Evolutionary conservation across 1,140 invertebrate genomes (phyloP), one percentile per base, ranked within the genome.

Genomic region (Sinella curviseta): DNA sequence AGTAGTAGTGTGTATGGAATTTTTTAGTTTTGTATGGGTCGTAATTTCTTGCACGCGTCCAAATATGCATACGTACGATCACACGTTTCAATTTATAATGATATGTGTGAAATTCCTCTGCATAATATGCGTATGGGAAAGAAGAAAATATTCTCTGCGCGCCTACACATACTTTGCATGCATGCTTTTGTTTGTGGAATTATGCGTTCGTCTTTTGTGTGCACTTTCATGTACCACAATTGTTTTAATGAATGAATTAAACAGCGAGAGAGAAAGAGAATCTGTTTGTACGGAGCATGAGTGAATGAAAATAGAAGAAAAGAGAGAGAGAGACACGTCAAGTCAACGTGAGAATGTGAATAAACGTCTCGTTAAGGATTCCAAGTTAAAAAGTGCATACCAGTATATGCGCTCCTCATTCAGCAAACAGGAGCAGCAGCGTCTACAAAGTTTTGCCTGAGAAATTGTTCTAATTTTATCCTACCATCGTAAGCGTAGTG

Each of bases 381-480:
- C 24, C 24, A 8, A 12, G 8, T 48, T 20, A 48, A 48, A 48
- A 8, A 12, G 39, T n/a, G 39, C 39, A 48, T 48, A 48, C 39
- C 39, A 48, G 39, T 48, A 12, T 48, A 48, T 48, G n/a, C n/a
- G n/a, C n/a, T n/a, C n/a, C n/a, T n/a, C n/a, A n/a, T n/a, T n/a
- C 20, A 48, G 20, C 8, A 48, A 12, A 8, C 39, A 48, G 8
- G 8, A 20, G 57, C 24, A 60, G 24, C n/a, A 60, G 24, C 4
- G 24, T 60, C 14, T 17, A 60, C 14, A 60, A 16, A 4, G 24
- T 60, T 60, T 26, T 60, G 57, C 4, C 4, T 60, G 24, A 60
- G 24, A 60, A 26, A 60, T 60, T 26, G 14, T 60, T 60, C 57
- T 60, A 60, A 60, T 60, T 60, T 60, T 60, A 60, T n/a, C 57